Conservation (phyloP, 2,113 vertebrate genomes). For the Laticauda colubrina region DNA sequence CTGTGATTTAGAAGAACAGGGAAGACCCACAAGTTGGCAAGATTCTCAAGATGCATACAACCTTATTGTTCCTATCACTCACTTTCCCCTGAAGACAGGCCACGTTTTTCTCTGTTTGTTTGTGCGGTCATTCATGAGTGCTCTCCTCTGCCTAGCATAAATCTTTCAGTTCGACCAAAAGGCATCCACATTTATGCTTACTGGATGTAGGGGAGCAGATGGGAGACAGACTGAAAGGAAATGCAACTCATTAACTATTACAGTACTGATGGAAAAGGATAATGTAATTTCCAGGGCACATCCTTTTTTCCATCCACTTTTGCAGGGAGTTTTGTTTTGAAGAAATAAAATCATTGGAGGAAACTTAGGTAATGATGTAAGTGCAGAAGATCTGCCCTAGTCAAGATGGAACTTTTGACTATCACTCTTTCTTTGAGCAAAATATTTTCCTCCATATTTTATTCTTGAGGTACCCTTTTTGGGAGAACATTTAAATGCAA, state of each 20-base stretch:
- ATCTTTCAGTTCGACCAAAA: background rate
- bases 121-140: background rate
- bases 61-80: background rate
- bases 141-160: background rate
- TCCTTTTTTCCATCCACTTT: background rate
- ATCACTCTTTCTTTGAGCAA: background rate
- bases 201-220: background rate
- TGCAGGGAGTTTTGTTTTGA: background rate
- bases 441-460: background rate
- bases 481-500: background rate
- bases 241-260: background rate
- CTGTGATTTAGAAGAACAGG: background rate
- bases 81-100: constrained; percentile 11
- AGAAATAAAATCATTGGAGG: background rate
- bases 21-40: background rate
- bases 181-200: background rate
- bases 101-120: constrained; percentile 26
- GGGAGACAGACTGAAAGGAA: background rate
- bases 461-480: background rate
- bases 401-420: background rate
- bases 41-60: background rate
- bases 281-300: background rate
- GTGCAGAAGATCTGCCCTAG: background rate
- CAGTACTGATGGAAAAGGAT: background rate
- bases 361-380: background rate